A percentile compares a stretch with the other conserved stretches of the same genome.
Conservation (phyloP, 2,113 vertebrate species). For the Oreochromis aureus region DNA sequence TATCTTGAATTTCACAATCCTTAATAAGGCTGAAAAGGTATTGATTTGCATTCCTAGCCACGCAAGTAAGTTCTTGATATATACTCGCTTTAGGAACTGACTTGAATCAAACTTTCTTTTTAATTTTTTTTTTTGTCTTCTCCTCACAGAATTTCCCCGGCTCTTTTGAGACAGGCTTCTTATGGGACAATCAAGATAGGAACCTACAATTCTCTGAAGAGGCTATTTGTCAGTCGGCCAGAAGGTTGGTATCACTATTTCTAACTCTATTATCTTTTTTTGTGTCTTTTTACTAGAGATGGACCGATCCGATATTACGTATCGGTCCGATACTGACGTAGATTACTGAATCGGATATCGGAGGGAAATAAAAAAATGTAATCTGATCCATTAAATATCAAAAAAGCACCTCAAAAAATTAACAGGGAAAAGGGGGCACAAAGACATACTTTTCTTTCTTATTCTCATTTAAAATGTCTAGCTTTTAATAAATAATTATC, state of each 20-base stretch:
- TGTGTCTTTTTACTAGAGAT: background rate
- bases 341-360: too few relatives aligned
- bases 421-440: too few relatives aligned
- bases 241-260: constrained; percentile 76
- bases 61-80: fast-evolving
- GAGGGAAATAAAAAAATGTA: too few relatives aligned
- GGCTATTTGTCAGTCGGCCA: constrained; percentile 85
- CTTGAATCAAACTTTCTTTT: background rate
- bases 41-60: background rate
- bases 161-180: constrained; percentile 88
- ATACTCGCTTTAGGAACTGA: background rate
- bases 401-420: too few relatives aligned
- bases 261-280: background rate
- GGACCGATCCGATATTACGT: too few relatives aligned
- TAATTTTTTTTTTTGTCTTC: background rate
- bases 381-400: too few relatives aligned
- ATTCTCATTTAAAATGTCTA: too few relatives aligned
- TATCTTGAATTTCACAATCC: background rate
- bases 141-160: constrained; percentile 84
- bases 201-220: constrained; percentile 93
- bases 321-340: too few relatives aligned
- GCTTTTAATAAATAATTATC: too few relatives aligned
- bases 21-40: background rate
- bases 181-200: constrained; percentile 98
- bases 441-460: too few relatives aligned